Evolutionary conservation across 2,113 vertebrate genomes (phyloP).

Genomic region (Pterocles orientalis): DNA sequence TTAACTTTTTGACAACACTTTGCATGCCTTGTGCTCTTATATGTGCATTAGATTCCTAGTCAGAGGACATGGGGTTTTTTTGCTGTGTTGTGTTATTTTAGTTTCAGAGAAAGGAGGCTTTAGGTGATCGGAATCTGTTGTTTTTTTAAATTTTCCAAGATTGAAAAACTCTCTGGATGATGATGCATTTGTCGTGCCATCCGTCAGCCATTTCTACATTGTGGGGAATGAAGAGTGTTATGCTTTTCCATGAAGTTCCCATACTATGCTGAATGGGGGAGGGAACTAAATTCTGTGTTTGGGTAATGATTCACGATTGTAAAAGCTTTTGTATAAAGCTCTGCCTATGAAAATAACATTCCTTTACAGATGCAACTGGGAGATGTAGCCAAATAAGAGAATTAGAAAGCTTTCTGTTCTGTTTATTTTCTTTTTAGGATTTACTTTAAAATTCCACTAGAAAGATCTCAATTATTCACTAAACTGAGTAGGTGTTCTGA

Average conservation of each 20-base stretch:
- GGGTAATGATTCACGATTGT: background rate
- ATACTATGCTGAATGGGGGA: background rate
- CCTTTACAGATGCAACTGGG: background rate
- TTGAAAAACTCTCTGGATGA: background rate
- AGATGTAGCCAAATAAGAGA: background rate
- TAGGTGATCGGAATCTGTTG: background rate
- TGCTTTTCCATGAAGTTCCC: background rate
- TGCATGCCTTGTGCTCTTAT: background rate
- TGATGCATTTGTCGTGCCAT: background rate
- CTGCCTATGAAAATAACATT: background rate
- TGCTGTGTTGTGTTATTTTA: background rate
- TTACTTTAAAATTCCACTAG: background rate
- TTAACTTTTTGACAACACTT: background rate
- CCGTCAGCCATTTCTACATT: background rate
- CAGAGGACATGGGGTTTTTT: rapidly evolving
- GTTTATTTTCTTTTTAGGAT: background rate
- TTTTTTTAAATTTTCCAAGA: background rate
- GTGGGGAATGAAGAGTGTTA: background rate
- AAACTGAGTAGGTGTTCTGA: background rate
- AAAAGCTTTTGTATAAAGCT: background rate
- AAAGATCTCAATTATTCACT: background rate
- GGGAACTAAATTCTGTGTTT: background rate
- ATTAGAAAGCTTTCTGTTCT: background rate
- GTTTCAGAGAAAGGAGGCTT: background rate
- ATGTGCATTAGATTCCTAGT: background rate